Conservation (phyloP, 2,888 invertebrate genomes). For the Drymonia ruficornis region DNA sequence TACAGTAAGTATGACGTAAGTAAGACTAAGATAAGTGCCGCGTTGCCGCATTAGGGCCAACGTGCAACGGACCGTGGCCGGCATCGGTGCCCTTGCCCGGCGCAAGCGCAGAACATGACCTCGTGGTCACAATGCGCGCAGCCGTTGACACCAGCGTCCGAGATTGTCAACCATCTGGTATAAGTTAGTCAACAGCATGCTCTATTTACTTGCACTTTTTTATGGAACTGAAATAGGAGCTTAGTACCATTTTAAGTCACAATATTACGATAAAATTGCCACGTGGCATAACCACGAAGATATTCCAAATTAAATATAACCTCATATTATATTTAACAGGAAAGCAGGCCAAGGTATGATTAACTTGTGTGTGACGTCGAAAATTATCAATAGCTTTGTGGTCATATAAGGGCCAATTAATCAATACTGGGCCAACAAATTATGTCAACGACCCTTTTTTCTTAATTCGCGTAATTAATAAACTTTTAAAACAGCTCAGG, state of each 20-base stretch:
- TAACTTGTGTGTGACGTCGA: conserved; percentile 52
- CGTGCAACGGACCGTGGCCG: conserved; percentile 38
- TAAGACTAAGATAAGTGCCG: conserved; percentile 24
- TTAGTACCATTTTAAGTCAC: too few relatives aligned
- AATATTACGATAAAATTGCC: too few relatives aligned
- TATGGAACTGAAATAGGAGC: too few relatives aligned
- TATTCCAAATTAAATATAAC: not conserved
- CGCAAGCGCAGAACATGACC: conserved; percentile 46
- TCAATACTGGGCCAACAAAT: conserved; percentile 49
- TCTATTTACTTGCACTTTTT: conserved; percentile 2
- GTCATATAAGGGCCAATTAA: conserved; percentile 65
- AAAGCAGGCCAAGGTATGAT: conserved; percentile 68
- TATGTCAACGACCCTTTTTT: conserved; percentile 78
- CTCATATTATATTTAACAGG: conserved; percentile 17
- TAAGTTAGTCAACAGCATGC: conserved; percentile 6
- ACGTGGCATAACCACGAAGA: too few relatives aligned
- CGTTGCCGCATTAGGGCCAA: conserved; percentile 35
- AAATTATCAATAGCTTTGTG: conserved; percentile 49
- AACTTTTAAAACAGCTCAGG: not conserved
- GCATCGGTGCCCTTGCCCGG: conserved; percentile 60
- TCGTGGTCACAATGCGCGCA: conserved; percentile 38
- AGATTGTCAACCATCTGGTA: conserved; percentile 33
- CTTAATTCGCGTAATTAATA: conserved; percentile 14
- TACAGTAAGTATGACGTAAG: not conserved
- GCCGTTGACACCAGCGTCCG: conserved; percentile 35